phyloP scores from a whole-genome alignment of 2,113 vertebrate genomes.

The Etia nguti region DNA sequence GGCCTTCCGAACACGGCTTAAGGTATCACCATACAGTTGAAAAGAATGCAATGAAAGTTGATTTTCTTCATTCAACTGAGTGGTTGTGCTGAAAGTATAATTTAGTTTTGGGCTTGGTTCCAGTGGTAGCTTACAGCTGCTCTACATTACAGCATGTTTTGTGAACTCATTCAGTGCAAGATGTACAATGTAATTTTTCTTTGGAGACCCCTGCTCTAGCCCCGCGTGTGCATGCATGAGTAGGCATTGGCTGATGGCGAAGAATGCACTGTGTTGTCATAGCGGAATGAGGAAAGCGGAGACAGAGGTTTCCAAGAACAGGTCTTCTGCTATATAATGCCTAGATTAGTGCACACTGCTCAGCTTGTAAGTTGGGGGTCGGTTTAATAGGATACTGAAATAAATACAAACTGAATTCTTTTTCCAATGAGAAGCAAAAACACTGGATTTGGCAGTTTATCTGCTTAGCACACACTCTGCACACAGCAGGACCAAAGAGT shows the following conservation, averaged over 20 bases:
- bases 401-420: neutral
- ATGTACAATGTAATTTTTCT: neutral
- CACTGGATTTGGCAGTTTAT: neutral
- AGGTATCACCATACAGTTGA: neutral
- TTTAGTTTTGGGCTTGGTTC: slow-evolving; percentile 17
- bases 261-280: neutral
- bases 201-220: neutral
- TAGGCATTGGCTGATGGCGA: neutral
- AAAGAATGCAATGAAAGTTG: neutral
- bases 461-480: neutral
- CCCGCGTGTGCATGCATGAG: neutral
- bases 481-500: neutral
- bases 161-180: neutral
- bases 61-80: neutral
- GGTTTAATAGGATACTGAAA: neutral
- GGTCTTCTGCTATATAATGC: slow-evolving; percentile 1
- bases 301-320: slow-evolving; percentile 17
- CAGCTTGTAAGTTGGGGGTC: neutral
- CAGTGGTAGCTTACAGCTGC: slow-evolving; percentile 16
- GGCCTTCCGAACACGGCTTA: neutral
- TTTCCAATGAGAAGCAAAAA: neutral
- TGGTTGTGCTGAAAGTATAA: slow-evolving; percentile 9
- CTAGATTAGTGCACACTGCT: slow-evolving; percentile 1
- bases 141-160: slow-evolving; percentile 13
- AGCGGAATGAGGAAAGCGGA: neutral